Percentiles rank a stretch among this genome's conserved stretches.
Conservation (phyloP, 1,140 invertebrate species). For the Calephelis nemesis region DNA sequence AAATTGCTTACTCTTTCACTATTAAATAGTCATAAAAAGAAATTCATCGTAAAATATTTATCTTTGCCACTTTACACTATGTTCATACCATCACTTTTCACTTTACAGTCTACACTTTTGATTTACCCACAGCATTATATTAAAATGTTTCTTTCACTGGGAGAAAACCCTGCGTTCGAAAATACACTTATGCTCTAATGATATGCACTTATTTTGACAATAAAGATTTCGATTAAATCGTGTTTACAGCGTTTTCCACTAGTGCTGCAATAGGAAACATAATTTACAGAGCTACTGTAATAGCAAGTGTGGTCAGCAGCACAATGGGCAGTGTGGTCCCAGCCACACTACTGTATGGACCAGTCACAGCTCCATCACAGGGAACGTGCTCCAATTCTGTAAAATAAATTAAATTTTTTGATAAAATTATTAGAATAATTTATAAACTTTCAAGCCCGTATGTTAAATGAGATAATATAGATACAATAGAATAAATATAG, state of each 20-base stretch:
- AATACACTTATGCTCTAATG: constrained; percentile 13
- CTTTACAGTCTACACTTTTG: background rate
- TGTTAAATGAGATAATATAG: too few species aligned
- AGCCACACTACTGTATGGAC: constrained; percentile 76
- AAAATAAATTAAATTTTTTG: background rate
- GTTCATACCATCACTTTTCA: background rate
- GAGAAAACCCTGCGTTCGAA: constrained; percentile 1
- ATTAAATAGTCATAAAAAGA: constrained; percentile 15
- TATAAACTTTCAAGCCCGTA: too few species aligned
- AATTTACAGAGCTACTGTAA: constrained; percentile 59
- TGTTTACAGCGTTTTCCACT: background rate
- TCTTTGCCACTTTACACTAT: background rate
- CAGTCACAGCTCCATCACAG: constrained; percentile 81
- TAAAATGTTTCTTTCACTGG: background rate
- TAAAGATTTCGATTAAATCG: background rate
- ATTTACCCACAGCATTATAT: background rate
- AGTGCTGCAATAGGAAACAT: background rate
- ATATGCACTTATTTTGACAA: constrained; percentile 8
- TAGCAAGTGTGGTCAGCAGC: constrained; percentile 62
- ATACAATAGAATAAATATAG: too few species aligned
- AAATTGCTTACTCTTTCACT: constrained; percentile 17
- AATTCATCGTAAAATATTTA: constrained; percentile 25
- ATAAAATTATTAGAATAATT: too few species aligned
- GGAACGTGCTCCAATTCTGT: constrained; percentile 79
- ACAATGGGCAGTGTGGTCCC: constrained; percentile 58